A percentile compares a stretch with the other conserved stretches of the same genome.
Conservation (phyloP, 2,113 vertebrate species). For the Seriola quinqueradiata region DNA sequence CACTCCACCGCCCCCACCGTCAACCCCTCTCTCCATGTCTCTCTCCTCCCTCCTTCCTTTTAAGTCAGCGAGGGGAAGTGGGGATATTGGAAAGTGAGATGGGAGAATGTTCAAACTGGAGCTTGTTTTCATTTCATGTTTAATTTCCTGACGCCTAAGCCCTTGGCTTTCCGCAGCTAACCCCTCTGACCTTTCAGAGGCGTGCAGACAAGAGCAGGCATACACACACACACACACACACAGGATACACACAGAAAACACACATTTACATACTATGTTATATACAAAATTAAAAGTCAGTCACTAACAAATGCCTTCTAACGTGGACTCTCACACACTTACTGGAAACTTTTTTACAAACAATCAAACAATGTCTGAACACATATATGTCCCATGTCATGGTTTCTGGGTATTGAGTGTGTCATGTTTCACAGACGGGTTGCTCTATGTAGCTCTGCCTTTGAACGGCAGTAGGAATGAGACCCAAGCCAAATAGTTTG, state of each 20-base stretch:
- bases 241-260: conserved; percentile 30
- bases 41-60: conserved; percentile 76
- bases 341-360: conserved; percentile 47
- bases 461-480: conserved; percentile 70
- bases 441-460: conserved; percentile 58
- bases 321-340: conserved; percentile 34
- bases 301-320: conserved; percentile 43
- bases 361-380: conserved; percentile 43
- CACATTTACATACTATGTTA: conserved; percentile 57
- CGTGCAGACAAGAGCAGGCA: conserved; percentile 72
- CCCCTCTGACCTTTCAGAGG: conserved; percentile 82
- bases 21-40: conserved; percentile 49
- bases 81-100: conserved; percentile 93
- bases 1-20: conserved; percentile 11
- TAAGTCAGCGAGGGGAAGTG: conserved; percentile 84
- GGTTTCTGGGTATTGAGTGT: conserved; percentile 58
- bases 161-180: conserved; percentile 91
- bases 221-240: conserved; percentile 56
- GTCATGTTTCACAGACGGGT: conserved; percentile 74
- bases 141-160: conserved; percentile 99
- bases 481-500: conserved; percentile 80
- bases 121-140: conserved; percentile 99
- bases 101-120: conserved; percentile 92
- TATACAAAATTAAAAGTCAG: conserved; percentile 41
- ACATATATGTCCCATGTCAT: conserved; percentile 37